Base-by-base conservation (phyloP, 2,797 vertebrate species). In the Amblyraja radiata region DNA sequence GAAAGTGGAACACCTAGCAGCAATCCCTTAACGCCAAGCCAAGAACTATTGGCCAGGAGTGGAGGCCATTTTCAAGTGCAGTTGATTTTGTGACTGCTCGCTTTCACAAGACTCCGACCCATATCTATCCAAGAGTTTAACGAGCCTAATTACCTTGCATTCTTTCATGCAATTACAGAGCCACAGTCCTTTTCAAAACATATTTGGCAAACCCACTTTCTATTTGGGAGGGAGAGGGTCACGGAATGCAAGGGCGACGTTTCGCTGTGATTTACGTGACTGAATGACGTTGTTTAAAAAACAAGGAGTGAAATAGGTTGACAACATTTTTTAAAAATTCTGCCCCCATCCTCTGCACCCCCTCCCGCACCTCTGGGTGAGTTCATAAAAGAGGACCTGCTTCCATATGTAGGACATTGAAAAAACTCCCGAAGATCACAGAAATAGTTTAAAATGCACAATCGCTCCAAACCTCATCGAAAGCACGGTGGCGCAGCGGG, bases 81-180 rank as follows among this genome's bases (percentile, higher is more conserved):
- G 3, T 63, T 58, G 65, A 68, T 10, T 10, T 68, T 7, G 65
- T 68, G 65, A 68, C 65, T 32, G 83, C 14, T n/a, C 14, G 14
- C 4, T 63, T 86, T 13, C 39, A 28, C 83, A 86, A 63, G 61
- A 6, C 28, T 63, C 28, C 83, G n/a, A 32, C 54, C 21, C 83
- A 63, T 58, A 63, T 86, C 63, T 58, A 28, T 65, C 58, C 83
- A 63, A 32, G 58, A 86, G 58, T 61, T 86, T 86, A 86, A 86
- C 58, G n/a, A 65, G 83, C 83, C 58, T 65, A 32, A 86, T n/a
- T 65, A 86, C 28, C 25, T 32, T 28, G 16, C 84, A 88, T 88
- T 88, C 84, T 88, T 88, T 32, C 13, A 16, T 68, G n/a, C 84
- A 88, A 88, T 88, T 86, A 65, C 32, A 86, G 83, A 86, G 83